phyloP scores from a whole-genome alignment of 2,113 vertebrate genomes.

The Lophius piscatorius region DNA sequence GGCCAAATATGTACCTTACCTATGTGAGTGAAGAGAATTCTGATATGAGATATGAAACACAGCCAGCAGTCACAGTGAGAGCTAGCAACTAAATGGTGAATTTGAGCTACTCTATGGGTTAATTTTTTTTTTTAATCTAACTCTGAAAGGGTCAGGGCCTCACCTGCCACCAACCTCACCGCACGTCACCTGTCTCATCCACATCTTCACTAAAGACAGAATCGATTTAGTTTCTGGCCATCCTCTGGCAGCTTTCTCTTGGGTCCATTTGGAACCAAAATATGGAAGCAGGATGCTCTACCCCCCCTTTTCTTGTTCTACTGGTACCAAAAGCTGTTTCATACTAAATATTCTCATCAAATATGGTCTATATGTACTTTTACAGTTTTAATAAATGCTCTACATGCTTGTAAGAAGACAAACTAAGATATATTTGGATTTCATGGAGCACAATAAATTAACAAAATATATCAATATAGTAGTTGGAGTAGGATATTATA shows the following conservation, averaged over 20 bases:
- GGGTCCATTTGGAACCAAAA: constrained; percentile 53
- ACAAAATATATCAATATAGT: neutral
- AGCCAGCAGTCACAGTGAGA: too few species aligned
- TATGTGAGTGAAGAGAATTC: too few species aligned
- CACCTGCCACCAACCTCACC: too few species aligned
- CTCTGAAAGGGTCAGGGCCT: too few species aligned
- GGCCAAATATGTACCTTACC: too few species aligned
- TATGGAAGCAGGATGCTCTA: constrained; percentile 36
- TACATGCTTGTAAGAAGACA: neutral
- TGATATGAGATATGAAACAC: too few species aligned
- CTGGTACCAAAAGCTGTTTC: constrained; percentile 31
- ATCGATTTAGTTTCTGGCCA: constrained; percentile 64
- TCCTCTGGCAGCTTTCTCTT: constrained; percentile 61
- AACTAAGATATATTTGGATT: neutral
- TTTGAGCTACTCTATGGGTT: too few species aligned
- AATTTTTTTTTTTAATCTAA: too few species aligned
- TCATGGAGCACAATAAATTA: constrained; percentile 1
- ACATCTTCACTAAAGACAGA: constrained; percentile 55
- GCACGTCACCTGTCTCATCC: constrained; percentile 67
- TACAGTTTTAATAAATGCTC: constrained; percentile 12
- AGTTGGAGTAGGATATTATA: neutral
- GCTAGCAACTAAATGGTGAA: too few species aligned
- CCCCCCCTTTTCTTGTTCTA: constrained; percentile 39
- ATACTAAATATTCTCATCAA: constrained; percentile 2
- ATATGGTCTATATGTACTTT: constrained; percentile 16